Evolutionary conservation across 1,140 invertebrate species (phyloP), one percentile per base, ranked within the genome.

Genomic region (Panagrolaimus sp.): DNA sequence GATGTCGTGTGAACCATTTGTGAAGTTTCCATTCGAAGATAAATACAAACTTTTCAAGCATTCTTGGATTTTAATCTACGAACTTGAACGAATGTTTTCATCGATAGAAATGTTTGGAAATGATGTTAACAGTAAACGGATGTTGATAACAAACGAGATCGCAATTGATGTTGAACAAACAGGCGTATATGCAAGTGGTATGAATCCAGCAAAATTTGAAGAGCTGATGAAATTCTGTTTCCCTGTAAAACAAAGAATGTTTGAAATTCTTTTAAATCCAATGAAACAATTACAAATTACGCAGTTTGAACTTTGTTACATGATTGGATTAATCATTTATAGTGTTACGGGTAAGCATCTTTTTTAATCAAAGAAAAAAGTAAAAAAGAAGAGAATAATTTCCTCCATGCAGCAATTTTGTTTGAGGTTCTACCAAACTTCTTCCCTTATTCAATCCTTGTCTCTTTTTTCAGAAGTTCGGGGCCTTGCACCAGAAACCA

Each of bases 141-240:
- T 25, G 11, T 20, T 57, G 14, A 25, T 57, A 20, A 57, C 51
- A 4, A 8, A 57, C 8, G 27, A 20, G 0, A 57, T 57, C 4
- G 8, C 51, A 3, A 57, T 57, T 3, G 51, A 57, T 16, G 8
- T 27, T 13, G 4, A 57, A 16, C 20, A 57, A 4, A 57, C 51
- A 11, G 51, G 51, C 11, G n/a, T 16, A 20, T 57, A 57, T 5
- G 51, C 51, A 5, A 57, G 14, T 9, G 27, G 27, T 1, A 23
- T 57, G 20, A 27, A 57, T 27, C 51, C 51, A 1, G 9, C 20
- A 23, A 57, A 57, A 16, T 16, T 57, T 20, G 20, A 57, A 16
- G 51, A 57, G 1, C n/a, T 57, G 1, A 57, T 57, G 51, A 57
- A 57, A 13, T 57, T 57, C n/a, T 57, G 51, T 57, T 57, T 57